Conservation (phyloP, 2,113 vertebrate genomes). For the Gopherus evgoodei region DNA sequence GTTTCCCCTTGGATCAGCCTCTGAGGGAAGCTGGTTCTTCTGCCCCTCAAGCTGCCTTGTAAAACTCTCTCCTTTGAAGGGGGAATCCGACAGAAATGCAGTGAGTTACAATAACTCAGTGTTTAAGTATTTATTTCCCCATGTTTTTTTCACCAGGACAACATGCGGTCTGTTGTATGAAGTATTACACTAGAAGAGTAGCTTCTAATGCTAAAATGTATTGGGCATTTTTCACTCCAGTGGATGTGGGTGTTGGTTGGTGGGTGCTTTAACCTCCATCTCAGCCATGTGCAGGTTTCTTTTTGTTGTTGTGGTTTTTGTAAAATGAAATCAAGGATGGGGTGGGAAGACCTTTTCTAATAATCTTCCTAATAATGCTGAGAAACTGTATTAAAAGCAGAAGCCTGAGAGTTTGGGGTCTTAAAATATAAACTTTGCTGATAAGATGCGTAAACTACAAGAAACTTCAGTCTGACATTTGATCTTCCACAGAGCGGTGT, state of each 20-base stretch:
- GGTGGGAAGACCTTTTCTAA: not conserved
- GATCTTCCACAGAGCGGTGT: conserved; percentile 55
- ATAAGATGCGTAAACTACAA: conserved; percentile 63
- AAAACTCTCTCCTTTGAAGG: not conserved
- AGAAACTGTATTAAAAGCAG: conserved; percentile 29
- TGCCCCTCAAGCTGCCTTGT: not conserved
- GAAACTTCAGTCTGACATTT: conserved; percentile 65
- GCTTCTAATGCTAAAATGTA: not conserved
- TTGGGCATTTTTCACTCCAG: not conserved
- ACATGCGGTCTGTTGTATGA: not conserved
- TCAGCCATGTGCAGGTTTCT: conserved; percentile 55
- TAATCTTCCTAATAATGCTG: not conserved
- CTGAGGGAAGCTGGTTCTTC: conserved; percentile 30
- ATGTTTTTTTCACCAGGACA: not conserved
- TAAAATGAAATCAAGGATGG: not conserved
- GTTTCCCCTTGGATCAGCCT: conserved; percentile 12
- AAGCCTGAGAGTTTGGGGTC: conserved; percentile 32
- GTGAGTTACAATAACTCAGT: not conserved
- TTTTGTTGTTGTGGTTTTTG: conserved; percentile 23
- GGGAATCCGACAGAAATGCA: not conserved
- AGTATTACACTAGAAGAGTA: not conserved
- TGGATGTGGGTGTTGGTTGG: conserved; percentile 15
- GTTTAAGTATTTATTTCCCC: not conserved
- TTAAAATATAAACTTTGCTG: conserved; percentile 64
- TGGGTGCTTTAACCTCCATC: conserved; percentile 57